Conservation (phyloP, 2,113 vertebrate species). For the Dromiciops gliroides region DNA sequence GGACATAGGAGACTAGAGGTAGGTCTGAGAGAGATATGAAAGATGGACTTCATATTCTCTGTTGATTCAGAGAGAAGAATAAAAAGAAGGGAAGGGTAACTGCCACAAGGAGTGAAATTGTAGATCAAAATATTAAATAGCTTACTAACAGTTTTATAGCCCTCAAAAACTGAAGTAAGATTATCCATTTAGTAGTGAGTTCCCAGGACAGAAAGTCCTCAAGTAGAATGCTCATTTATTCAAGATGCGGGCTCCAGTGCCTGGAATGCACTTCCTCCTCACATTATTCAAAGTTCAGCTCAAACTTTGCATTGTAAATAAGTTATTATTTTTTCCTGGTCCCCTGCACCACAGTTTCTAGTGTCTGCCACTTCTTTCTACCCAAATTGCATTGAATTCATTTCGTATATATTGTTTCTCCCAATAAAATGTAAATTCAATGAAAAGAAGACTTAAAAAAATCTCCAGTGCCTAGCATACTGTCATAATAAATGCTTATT, state of each 20-base stretch:
- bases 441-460: neutral
- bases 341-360: neutral
- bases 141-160: neutral
- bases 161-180: neutral
- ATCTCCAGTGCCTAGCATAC: neutral
- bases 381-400: neutral
- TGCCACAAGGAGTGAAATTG: neutral
- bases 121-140: neutral
- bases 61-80: neutral
- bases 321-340: neutral
- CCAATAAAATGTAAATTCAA: neutral
- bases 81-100: neutral
- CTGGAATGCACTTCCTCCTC: neutral
- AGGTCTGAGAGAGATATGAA: neutral
- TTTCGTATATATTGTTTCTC: neutral
- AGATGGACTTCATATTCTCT: neutral
- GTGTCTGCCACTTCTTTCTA: neutral
- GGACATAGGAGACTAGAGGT: neutral
- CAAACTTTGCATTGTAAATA: neutral
- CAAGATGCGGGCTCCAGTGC: neutral
- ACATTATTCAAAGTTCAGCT: neutral
- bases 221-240: neutral
- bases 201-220: neutral
- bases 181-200: neutral
- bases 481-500: neutral